phyloP scores from a whole-genome alignment of 2,113 vertebrate genomes.

The Etheostoma cragini region DNA sequence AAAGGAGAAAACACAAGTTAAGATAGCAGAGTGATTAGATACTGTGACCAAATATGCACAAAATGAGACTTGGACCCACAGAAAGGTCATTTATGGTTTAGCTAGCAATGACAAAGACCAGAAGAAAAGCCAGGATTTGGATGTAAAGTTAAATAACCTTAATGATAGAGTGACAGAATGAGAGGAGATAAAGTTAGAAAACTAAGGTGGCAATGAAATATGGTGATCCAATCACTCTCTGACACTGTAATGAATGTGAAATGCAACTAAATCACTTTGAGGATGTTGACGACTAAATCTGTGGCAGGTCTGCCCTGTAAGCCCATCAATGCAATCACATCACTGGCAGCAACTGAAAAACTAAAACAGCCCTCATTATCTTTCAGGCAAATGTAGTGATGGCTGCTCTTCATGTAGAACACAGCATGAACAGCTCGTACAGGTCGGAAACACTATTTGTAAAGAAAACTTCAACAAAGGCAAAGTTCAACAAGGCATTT shows the following conservation, averaged over 20 bases:
- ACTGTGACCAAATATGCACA: conserved; percentile 57
- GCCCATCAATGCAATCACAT: conserved; percentile 16
- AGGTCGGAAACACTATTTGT: conserved; percentile 1
- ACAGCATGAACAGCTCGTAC: not conserved
- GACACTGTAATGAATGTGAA: conserved; percentile 21
- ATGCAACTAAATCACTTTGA: not conserved
- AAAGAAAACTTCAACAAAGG: conserved; percentile 1
- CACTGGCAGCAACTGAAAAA: conserved; percentile 9
- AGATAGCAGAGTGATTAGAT: conserved; percentile 66
- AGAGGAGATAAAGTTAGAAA: conserved; percentile 27
- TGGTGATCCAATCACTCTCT: conserved; percentile 29
- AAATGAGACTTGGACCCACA: conserved; percentile 35
- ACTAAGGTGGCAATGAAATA: conserved; percentile 5
- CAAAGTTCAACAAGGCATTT: not conserved
- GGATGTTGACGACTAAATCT: not conserved
- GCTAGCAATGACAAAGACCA: conserved; percentile 33
- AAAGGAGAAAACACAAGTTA: conserved; percentile 72
- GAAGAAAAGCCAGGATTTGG: not conserved
- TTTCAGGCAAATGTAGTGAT: conserved; percentile 12
- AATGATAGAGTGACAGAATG: conserved; percentile 38
- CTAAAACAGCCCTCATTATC: conserved; percentile 21
- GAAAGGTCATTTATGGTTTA: conserved; percentile 41
- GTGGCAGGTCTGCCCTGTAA: conserved; percentile 13
- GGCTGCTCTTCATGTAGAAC: not conserved
- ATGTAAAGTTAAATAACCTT: conserved; percentile 15